phyloP scores from a whole-genome alignment of 2,888 invertebrate genomes.

The Sinohyriopsis cumingii region DNA sequence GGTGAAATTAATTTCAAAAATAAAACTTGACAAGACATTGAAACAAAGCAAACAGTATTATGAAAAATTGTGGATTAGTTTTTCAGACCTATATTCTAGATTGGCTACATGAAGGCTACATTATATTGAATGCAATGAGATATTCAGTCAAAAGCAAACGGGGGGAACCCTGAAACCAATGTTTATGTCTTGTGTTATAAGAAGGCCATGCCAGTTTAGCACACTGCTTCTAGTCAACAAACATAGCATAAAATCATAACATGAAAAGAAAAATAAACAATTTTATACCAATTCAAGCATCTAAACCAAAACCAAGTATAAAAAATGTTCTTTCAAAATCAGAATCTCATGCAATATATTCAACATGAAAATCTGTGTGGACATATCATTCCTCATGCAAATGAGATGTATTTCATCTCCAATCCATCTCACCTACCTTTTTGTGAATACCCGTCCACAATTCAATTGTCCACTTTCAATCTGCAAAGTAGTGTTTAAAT shows the following conservation, averaged over 20 bases:
- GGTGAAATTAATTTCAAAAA: too few species aligned
- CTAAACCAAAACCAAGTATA: conserved; percentile 50
- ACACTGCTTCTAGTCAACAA: conserved; percentile 47
- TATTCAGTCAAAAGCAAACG: conserved; percentile 47
- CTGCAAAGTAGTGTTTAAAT: conserved; percentile 21
- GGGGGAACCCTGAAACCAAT: conserved; percentile 44
- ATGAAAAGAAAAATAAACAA: conserved; percentile 46
- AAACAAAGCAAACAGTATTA: too few species aligned
- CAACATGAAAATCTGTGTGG: conserved; percentile 47
- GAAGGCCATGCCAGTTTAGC: conserved; percentile 50
- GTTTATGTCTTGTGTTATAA: conserved; percentile 40
- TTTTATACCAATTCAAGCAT: conserved; percentile 47
- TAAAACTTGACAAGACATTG: too few species aligned
- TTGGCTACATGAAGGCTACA: conserved; percentile 45
- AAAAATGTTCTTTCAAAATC: conserved; percentile 45
- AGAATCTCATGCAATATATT: conserved; percentile 48
- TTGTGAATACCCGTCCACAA: conserved; percentile 25
- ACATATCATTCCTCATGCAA: conserved; percentile 49
- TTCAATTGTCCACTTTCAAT: conserved; percentile 38
- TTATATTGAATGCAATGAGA: conserved; percentile 26
- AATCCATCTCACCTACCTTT: conserved; percentile 42
- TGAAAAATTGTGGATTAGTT: conserved; percentile 28
- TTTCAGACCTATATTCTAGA: conserved; percentile 41
- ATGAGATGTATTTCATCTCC: conserved; percentile 42
- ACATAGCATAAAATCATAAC: conserved; percentile 49